A percentile compares a stretch with the other conserved stretches of the same genome.
These are phyloP conservation scores for Salvelinus fontinalis DNA, from an alignment of 2,113 vertebrate species.

Conservation along the genomic window DNA sequence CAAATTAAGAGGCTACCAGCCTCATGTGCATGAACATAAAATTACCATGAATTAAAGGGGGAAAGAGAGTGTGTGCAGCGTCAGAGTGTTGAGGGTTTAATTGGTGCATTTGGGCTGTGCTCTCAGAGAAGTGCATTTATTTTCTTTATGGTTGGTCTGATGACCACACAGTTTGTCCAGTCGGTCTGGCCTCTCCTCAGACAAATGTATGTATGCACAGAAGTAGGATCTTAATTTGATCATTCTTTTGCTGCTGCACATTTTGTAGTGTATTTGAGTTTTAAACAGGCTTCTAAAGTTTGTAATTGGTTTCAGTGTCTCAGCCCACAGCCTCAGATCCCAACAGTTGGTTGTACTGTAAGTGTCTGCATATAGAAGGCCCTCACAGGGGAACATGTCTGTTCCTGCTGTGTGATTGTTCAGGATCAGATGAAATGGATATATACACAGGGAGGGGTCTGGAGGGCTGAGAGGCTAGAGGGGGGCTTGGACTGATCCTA, in stretches of 20 bases:
- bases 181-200: no score
- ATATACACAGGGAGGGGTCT: constrained; percentile 54
- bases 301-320: not conserved
- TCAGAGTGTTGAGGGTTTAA: constrained; percentile 81
- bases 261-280: no score
- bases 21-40: constrained; percentile 86
- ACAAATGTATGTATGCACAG: no score
- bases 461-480: constrained; percentile 12
- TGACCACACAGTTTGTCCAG: not conserved
- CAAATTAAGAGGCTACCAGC: constrained; percentile 87
- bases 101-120: constrained; percentile 79
- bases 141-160: not conserved
- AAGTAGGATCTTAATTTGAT: no score
- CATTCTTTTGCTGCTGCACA: no score
- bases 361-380: constrained; percentile 2
- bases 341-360: not conserved
- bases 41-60: constrained; percentile 84
- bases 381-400: constrained; percentile 55
- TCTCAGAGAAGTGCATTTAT: constrained; percentile 73
- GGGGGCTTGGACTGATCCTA: constrained; percentile 9
- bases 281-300: no score
- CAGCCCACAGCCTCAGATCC: not conserved
- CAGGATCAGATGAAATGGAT: constrained; percentile 70
- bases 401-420: constrained; percentile 64
- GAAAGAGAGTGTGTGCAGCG: constrained; percentile 71